Evolutionary conservation across 2,113 vertebrate genomes (phyloP).

Genomic region (Pogona vitticeps): DNA sequence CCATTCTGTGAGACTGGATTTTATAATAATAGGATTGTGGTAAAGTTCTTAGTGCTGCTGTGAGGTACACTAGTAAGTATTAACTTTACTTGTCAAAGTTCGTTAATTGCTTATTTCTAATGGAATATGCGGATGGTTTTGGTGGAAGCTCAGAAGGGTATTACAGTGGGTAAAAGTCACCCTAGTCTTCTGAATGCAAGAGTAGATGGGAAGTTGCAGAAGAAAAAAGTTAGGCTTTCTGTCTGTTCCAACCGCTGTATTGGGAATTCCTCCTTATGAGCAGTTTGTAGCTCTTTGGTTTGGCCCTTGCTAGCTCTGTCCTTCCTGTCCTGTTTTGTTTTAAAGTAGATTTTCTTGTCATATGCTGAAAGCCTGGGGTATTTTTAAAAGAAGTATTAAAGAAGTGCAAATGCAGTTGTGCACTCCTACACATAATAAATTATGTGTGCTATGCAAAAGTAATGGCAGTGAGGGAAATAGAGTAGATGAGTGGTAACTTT

Average conservation of each 20-base stretch:
- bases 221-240: background rate
- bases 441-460: background rate
- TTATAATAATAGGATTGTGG: conserved; percentile 9
- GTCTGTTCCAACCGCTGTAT: background rate
- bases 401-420: background rate
- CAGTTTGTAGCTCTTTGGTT: background rate
- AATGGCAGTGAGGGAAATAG: too few relatives aligned
- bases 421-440: background rate
- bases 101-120: background rate
- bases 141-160: background rate
- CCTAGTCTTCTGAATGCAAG: background rate
- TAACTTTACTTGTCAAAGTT: too few relatives aligned
- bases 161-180: background rate
- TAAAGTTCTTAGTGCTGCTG: background rate
- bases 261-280: background rate
- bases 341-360: background rate
- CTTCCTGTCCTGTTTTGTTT: background rate
- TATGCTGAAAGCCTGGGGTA: background rate
- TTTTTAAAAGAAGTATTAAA: background rate
- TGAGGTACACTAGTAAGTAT: background rate
- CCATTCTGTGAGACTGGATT: conserved; percentile 10
- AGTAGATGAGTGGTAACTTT: background rate
- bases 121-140: background rate
- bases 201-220: background rate
- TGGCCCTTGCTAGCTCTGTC: background rate